Conservation (phyloP, 2,113 vertebrate species). For the Zapornia atra region DNA sequence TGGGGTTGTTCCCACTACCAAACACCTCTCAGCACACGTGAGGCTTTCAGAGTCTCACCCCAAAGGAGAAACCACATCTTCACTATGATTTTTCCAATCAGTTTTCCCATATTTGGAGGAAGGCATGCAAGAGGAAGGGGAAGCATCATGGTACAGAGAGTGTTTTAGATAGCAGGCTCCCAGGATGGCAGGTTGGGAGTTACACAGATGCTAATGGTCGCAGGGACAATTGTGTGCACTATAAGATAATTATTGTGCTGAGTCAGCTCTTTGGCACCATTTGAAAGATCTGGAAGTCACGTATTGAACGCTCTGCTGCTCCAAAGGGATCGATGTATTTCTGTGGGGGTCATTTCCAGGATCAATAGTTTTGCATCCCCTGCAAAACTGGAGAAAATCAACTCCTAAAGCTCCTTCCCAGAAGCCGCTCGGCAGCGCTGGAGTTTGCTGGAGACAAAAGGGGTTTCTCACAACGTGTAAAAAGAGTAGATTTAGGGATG, state of each 20-base stretch:
- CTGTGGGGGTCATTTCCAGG: constrained; percentile 66
- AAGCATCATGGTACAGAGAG: neutral
- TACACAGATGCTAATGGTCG: neutral
- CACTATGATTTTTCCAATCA: rapidly evolving
- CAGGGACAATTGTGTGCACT: neutral
- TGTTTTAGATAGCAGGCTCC: neutral
- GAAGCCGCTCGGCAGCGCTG: neutral
- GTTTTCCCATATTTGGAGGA: neutral
- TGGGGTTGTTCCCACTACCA: neutral
- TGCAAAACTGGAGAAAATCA: constrained; percentile 58
- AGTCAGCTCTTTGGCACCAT: constrained; percentile 70
- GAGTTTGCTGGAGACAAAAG: neutral
- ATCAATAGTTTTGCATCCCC: constrained; percentile 65
- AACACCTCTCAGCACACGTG: rapidly evolving
- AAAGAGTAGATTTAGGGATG: constrained; percentile 6
- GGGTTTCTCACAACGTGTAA: neutral
- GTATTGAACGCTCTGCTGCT: constrained; percentile 62
- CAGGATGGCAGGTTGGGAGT: neutral
- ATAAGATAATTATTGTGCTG: neutral
- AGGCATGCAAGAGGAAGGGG: neutral
- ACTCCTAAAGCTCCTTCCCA: constrained; percentile 58
- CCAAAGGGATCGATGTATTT: constrained; percentile 70
- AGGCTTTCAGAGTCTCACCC: neutral
- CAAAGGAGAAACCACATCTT: neutral
- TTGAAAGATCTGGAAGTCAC: constrained; percentile 53